Conservation (phyloP, 2,113 vertebrate genomes). For the Anas platyrhynchos region DNA sequence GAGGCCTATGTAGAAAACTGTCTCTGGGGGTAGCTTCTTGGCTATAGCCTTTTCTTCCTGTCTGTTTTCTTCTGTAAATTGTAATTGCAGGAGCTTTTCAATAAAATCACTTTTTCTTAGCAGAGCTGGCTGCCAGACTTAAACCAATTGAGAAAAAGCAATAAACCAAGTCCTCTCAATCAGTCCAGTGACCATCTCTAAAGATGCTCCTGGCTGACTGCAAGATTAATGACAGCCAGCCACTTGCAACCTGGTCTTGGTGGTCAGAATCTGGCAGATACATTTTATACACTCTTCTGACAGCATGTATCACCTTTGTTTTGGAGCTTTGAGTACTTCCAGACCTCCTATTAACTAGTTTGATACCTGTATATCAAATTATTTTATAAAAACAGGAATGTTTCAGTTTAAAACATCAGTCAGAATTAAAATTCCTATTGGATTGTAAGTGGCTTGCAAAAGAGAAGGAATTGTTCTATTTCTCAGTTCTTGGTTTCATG, state of each 20-base stretch:
- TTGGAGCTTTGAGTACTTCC: neutral
- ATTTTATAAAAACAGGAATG: neutral
- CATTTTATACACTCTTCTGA: neutral
- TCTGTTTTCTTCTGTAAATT: constrained; percentile 37
- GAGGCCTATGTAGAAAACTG: neutral
- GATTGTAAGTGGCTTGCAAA: neutral
- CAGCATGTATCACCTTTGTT: neutral
- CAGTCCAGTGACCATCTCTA: neutral
- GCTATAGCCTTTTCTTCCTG: neutral
- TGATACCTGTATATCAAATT: neutral
- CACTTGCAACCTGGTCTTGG: constrained; percentile 9
- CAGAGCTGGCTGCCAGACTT: constrained; percentile 41
- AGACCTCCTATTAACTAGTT: neutral
- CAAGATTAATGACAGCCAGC: constrained; percentile 1
- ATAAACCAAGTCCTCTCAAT: constrained; percentile 41
- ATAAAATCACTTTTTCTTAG: constrained; percentile 52
- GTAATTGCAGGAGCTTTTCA: constrained; percentile 49
- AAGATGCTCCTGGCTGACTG: constrained; percentile 1
- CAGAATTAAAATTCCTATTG: neutral
- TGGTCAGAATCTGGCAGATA: constrained; percentile 20
- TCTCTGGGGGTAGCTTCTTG: neutral
- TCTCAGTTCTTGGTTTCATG: neutral
- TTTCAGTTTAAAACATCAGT: neutral
- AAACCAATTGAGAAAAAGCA: constrained; percentile 18
- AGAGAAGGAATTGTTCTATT: neutral